phyloP scores from a whole-genome alignment of 2,888 invertebrate genomes.

The Athripsodes cinereus region DNA sequence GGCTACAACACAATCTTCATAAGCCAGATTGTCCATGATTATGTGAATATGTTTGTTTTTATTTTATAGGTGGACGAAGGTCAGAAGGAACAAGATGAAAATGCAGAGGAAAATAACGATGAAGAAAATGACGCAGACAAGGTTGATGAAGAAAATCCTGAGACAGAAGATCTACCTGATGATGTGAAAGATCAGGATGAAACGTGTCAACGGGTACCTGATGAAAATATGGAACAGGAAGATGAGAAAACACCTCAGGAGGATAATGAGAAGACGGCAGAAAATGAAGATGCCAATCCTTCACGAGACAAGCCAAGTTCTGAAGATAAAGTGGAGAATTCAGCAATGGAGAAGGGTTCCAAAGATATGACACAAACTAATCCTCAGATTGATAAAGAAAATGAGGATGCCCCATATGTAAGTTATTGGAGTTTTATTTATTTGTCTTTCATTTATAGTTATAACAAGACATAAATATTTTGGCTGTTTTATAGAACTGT shows the following conservation, averaged over 20 bases:
- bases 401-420: slow-evolving; percentile 41
- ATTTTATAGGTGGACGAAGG: too few species aligned
- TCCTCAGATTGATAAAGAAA: slow-evolving; percentile 44
- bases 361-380: slow-evolving; percentile 49
- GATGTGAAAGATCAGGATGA: slow-evolving; percentile 30
- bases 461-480: not conserved
- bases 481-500: too few species aligned
- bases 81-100: too few species aligned
- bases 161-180: slow-evolving; percentile 33
- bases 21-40: too few species aligned
- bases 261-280: slow-evolving; percentile 33
- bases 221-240: slow-evolving; percentile 25
- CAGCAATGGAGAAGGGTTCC: slow-evolving; percentile 42
- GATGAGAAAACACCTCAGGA: slow-evolving; percentile 25
- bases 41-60: too few species aligned
- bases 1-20: too few species aligned
- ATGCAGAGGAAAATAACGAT: too few species aligned
- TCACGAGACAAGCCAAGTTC: slow-evolving; percentile 45
- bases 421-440: too few species aligned
- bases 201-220: slow-evolving; percentile 10
- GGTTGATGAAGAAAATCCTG: slow-evolving; percentile 39
- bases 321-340: slow-evolving; percentile 47
- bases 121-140: slow-evolving; percentile 35
- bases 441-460: too few species aligned
- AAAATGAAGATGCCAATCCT: slow-evolving; percentile 49